A percentile compares a stretch with the other conserved stretches of the same genome.
Conservation (phyloP, 2,797 vertebrate genomes). For the Myiothlypis chrysogaster region DNA sequence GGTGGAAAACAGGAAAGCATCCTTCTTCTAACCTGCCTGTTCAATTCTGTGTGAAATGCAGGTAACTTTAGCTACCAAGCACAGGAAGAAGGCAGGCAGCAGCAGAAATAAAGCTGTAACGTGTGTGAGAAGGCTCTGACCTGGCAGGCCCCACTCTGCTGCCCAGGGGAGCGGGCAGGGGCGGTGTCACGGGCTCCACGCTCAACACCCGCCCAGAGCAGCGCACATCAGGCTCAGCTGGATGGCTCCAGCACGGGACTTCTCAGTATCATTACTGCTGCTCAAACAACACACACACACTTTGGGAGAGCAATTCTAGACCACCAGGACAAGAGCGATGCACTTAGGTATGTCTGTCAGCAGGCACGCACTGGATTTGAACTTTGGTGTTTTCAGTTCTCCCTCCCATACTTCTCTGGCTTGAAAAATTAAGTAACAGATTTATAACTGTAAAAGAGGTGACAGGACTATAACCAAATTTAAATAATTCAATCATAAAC, state of each 20-base stretch:
- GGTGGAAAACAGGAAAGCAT: not conserved
- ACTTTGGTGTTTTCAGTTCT: not conserved
- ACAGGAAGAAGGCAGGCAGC: not conserved
- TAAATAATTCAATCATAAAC: not conserved
- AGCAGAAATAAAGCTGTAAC: not conserved
- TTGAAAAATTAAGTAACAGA: not conserved
- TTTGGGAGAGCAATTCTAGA: not conserved
- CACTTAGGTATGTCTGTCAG: not conserved
- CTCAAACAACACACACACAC: not conserved
- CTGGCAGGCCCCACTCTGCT: rapidly evolving
- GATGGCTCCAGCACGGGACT: not conserved
- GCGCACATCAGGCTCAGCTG: not conserved
- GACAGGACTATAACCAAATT: not conserved
- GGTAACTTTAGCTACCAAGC: not conserved
- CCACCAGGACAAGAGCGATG: not conserved
- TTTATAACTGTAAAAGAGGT: not conserved
- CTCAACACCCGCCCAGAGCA: not conserved
- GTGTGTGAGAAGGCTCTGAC: rapidly evolving
- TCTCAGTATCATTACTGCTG: not conserved
- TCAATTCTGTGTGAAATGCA: not conserved
- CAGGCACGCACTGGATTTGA: not conserved
- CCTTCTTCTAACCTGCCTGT: not conserved
- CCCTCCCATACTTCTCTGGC: not conserved
- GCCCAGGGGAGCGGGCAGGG: rapidly evolving
- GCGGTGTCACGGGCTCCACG: rapidly evolving